phyloP scores from a whole-genome alignment of 2,113 vertebrate genomes.

The Zosterops hypoxanthus region DNA sequence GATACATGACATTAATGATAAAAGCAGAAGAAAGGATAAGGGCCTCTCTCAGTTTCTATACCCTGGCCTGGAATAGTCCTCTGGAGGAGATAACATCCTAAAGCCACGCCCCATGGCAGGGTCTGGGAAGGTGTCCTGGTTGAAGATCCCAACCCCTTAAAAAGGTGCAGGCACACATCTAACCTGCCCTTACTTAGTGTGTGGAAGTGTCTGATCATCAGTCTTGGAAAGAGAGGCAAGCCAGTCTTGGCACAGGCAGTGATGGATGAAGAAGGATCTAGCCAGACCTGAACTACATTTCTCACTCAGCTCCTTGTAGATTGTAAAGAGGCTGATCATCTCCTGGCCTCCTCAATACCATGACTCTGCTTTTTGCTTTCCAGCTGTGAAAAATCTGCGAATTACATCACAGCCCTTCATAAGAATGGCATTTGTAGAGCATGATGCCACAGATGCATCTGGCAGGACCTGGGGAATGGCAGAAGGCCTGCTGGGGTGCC shows the following conservation, averaged over 20 bases:
- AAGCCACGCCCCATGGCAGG: fast-evolving
- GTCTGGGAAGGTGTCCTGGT: background rate
- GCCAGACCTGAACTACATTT: background rate
- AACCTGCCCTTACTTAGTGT: background rate
- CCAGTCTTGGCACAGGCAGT: background rate
- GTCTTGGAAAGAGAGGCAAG: background rate
- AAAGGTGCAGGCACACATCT: background rate
- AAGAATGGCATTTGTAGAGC: fast-evolving
- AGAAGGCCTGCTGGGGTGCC: background rate
- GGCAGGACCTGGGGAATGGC: background rate
- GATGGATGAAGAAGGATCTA: background rate
- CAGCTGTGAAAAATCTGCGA: background rate
- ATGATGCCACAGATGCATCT: background rate
- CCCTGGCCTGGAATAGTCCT: background rate
- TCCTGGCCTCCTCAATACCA: background rate
- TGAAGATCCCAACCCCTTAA: background rate
- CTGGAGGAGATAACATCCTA: background rate
- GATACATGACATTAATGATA: background rate
- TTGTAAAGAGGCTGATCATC: background rate
- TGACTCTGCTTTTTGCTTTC: background rate
- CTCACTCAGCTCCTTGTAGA: background rate
- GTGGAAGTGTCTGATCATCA: background rate
- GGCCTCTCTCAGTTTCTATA: background rate
- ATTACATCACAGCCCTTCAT: background rate
- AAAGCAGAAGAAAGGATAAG: background rate